Percentiles rank a stretch among this genome's conserved stretches.
Evolutionary conservation across 2,797 vertebrate genomes (phyloP).

Genomic region (Valencia hispanica): DNA sequence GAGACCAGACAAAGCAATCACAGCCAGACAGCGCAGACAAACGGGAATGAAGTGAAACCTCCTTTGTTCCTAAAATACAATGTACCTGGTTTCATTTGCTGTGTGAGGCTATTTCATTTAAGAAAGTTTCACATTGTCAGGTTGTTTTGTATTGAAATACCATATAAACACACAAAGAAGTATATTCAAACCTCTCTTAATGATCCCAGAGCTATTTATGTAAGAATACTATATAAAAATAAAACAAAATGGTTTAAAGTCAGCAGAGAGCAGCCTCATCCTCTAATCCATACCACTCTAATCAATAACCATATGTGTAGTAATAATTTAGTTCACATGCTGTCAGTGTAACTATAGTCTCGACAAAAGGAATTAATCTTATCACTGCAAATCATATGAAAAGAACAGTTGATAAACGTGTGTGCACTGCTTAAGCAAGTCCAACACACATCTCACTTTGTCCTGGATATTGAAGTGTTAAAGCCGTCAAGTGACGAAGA

Average conservation of each 20-base stretch:
- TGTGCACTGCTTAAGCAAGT: background rate
- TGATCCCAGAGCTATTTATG: conserved; percentile 8
- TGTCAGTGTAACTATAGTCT: conserved; percentile 20
- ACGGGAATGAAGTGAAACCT: conserved; percentile 16
- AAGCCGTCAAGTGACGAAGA: conserved; percentile 22
- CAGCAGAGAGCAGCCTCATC: conserved; percentile 9
- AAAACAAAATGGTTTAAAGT: conserved; percentile 18
- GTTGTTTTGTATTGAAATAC: conserved; percentile 32
- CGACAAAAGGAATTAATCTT: conserved; percentile 12
- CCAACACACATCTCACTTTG: conserved; percentile 18
- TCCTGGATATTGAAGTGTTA: conserved; percentile 17
- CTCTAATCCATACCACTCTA: conserved; percentile 26
- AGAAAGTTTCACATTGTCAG: conserved; percentile 20
- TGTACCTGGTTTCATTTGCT: conserved; percentile 17
- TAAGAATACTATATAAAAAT: conserved; percentile 7
- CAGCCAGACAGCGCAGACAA: conserved; percentile 10
- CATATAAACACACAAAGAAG: conserved; percentile 19
- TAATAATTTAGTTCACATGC: conserved; percentile 23
- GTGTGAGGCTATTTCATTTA: conserved; percentile 8
- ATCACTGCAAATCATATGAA: conserved; percentile 13
- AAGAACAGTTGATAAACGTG: conserved; percentile 16
- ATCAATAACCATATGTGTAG: conserved; percentile 21
- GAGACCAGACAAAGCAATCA: conserved; percentile 9
- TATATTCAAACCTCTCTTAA: conserved; percentile 11
- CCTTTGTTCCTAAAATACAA: conserved; percentile 28